Evolutionary conservation across 2,797 vertebrate species (phyloP).

Genomic region (Muraenolepis orangiensis): DNA sequence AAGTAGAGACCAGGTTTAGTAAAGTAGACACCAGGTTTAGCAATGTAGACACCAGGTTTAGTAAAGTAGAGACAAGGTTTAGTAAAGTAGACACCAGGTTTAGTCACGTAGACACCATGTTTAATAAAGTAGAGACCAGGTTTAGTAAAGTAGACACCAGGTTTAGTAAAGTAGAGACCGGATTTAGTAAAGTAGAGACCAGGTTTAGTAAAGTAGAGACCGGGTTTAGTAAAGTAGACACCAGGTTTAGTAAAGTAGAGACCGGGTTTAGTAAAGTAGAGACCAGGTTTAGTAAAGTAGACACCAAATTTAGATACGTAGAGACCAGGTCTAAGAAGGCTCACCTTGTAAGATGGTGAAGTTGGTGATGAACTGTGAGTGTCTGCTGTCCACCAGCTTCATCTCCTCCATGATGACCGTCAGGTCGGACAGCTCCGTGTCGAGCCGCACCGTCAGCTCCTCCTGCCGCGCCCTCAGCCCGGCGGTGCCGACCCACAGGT

Average conservation of each 20-base stretch:
- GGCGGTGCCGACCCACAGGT: conserved; percentile 78
- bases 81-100: no score
- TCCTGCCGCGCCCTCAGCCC: conserved; percentile 86
- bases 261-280: no score
- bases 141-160: no score
- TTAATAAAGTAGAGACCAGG: neutral
- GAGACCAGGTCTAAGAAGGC: conserved; percentile 18
- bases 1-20: no score
- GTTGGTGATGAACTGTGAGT: conserved; percentile 95
- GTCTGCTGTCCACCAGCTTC: conserved; percentile 95
- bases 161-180: neutral
- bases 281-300: neutral
- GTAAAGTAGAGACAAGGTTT: no score
- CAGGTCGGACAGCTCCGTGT: conserved; percentile 89
- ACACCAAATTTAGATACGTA: no score
- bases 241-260: neutral
- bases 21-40: no score
- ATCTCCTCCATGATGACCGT: conserved; percentile 96
- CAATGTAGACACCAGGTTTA: no score
- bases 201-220: neutral
- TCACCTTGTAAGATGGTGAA: conserved; percentile 95
- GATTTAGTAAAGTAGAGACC: no score
- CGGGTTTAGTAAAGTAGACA: no score
- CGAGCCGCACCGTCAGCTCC: conserved; percentile 82
- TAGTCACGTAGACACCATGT: no score